A percentile compares a stretch with the other conserved stretches of the same genome.
These are phyloP conservation scores for Apodemia mormo DNA, from an alignment of 2,888 invertebrate genomes.

Conservation along the genomic window DNA sequence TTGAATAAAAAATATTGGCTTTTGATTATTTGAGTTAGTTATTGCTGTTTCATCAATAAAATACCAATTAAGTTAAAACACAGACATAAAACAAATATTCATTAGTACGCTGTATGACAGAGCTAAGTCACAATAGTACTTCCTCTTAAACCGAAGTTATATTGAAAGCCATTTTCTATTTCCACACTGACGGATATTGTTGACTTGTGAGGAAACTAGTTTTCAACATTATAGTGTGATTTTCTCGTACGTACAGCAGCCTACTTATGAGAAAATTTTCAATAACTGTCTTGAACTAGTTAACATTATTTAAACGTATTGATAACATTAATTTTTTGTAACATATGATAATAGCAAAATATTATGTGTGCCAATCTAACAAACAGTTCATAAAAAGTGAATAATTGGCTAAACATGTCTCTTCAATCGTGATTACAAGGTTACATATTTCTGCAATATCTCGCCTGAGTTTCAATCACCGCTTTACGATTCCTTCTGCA, in stretches of 20 bases:
- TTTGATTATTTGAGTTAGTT: too few species aligned
- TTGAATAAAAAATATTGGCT: too few species aligned
- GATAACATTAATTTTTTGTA: too few species aligned
- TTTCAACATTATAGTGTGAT: conserved; percentile 26
- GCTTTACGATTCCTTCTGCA: too few species aligned
- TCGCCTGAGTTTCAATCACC: too few species aligned
- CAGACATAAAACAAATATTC: background rate
- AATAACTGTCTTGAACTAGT: background rate
- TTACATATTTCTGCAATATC: too few species aligned
- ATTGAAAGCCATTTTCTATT: conserved; percentile 33
- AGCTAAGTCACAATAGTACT: conserved; percentile 20
- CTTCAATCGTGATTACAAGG: too few species aligned
- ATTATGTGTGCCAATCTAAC: too few species aligned
- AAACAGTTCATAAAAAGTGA: too few species aligned
- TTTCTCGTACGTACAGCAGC: conserved; percentile 20
- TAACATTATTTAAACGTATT: too few species aligned
- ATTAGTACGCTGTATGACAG: background rate
- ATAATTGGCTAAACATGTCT: too few species aligned
- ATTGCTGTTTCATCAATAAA: background rate
- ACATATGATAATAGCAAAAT: too few species aligned
- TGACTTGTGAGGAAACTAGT: conserved; percentile 33
- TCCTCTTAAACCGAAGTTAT: conserved; percentile 19
- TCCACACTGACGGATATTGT: conserved; percentile 34
- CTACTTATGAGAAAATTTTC: conserved; percentile 5
- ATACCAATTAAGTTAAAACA: background rate